Conservation (phyloP, 35 echinoderm and acorn worm species). For the Apostichopus japonicus region DNA sequence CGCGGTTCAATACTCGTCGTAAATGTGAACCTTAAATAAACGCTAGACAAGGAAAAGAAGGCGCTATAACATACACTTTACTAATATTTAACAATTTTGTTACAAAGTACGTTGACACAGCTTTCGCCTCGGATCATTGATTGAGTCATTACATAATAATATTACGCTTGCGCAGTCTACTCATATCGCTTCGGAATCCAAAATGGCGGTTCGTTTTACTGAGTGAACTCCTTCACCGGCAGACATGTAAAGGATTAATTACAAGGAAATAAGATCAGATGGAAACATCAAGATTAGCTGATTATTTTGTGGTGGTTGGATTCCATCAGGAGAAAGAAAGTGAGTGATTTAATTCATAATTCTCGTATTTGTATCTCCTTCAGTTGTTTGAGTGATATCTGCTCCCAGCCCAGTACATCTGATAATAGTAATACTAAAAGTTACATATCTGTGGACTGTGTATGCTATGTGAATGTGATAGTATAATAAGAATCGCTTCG, state of each 20-base stretch:
- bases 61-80: too few relatives aligned
- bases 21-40: too few relatives aligned
- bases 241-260: conserved; percentile 64
- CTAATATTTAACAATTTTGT: too few relatives aligned
- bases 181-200: conserved; percentile 59
- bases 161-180: conserved; percentile 49
- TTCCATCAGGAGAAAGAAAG: conserved; percentile 61
- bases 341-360: conserved; percentile 14
- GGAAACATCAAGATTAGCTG: conserved; percentile 63
- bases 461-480: too few relatives aligned
- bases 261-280: conserved; percentile 48
- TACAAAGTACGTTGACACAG: neutral
- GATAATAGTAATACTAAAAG: too few relatives aligned
- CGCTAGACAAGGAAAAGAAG: too few relatives aligned
- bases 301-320: conserved; percentile 63
- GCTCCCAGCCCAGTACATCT: conserved; percentile 1
- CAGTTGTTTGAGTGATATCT: conserved; percentile 6
- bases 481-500: too few relatives aligned
- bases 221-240: conserved; percentile 18
- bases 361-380: neutral
- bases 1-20: too few relatives aligned
- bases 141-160: conserved; percentile 69
- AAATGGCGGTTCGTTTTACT: conserved; percentile 20
- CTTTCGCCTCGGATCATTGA: neutral
- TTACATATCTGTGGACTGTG: too few relatives aligned